Evolutionary conservation across 1,140 invertebrate genomes (phyloP), one percentile per base, ranked within the genome.

Genomic region (Gryllus bimaculatus): DNA sequence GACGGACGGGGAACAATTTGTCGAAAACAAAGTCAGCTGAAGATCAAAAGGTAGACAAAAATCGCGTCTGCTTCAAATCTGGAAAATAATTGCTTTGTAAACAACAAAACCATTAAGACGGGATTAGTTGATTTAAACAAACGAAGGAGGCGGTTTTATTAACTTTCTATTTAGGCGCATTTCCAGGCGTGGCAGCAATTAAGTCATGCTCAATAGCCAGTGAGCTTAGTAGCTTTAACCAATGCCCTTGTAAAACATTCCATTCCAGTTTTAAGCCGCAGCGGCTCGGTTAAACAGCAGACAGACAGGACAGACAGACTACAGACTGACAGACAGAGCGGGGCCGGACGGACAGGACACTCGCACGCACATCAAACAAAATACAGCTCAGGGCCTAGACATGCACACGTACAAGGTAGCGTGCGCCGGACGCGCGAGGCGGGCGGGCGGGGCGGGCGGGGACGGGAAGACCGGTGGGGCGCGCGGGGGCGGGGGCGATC

Each of bases 51-150:
- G 74, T 76, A 76, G 78, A 20, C 20, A 12, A 75, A 80, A 75
- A 76, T 76, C 73, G 49, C 47, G 47, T 47, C 74, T 78, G 78
- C 26, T 26, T 20, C 47, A 76, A 48, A 79, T 79, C 79, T 79
- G 79, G 76, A 79, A 79, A 79, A 79, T 74, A 79, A 79, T 66
- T 26, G 76, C 20, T 78, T 78, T 66, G 26, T 78, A 74, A 78
- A 66, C 48, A 78, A 8, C 20, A 74, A 66, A 47, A 47, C 54
- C 26, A 73, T 73, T 15, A 20, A n/a, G 48, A 77, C 48, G 47
- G 73, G 66, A 47, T 74, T 78, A 49, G 78, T 78, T 66, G 78
- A 47, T n/a, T 78, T 78, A 49, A 73, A 12, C 78, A n/a, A 78
- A 49, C 47, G 48, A n/a, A 78, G 78, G 73, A 74, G n/a, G 54